Conservation (phyloP, 2,888 invertebrate genomes). For the Rhagonycha lutea region DNA sequence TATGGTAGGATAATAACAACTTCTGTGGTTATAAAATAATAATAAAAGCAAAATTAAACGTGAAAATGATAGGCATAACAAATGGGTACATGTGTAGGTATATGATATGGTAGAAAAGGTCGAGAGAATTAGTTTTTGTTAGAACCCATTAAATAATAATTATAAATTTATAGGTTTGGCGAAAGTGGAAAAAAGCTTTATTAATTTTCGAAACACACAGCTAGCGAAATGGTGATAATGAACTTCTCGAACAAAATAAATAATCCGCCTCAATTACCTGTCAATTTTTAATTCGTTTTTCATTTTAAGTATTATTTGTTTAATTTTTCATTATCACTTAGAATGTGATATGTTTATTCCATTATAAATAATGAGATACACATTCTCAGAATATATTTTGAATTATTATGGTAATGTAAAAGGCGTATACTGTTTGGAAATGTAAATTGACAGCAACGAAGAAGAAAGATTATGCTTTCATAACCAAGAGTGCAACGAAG, state of each 20-base stretch:
- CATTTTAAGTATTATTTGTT: slow-evolving; percentile 31
- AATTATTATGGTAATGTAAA: slow-evolving; percentile 57
- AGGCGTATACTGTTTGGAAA: slow-evolving; percentile 57
- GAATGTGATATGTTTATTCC: slow-evolving; percentile 41
- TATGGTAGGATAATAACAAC: not conserved
- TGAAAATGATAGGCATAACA: not conserved
- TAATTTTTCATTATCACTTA: slow-evolving; percentile 34
- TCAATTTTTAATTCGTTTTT: slow-evolving; percentile 42
- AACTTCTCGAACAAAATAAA: slow-evolving; percentile 40
- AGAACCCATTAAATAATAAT: not conserved
- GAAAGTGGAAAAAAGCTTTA: not conserved
- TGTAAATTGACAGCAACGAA: slow-evolving; percentile 56
- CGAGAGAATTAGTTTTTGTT: not conserved
- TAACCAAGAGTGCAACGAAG: slow-evolving; percentile 45
- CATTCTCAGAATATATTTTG: slow-evolving; percentile 51
- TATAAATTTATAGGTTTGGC: not conserved
- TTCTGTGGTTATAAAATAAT: not conserved
- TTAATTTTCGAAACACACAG: slow-evolving; percentile 32
- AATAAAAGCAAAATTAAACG: not conserved
- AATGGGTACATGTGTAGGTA: not conserved
- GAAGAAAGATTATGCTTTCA: slow-evolving; percentile 39
- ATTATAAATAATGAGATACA: slow-evolving; percentile 32
- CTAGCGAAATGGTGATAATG: slow-evolving; percentile 42
- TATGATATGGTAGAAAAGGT: not conserved
- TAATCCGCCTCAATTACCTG: slow-evolving; percentile 36